Evolutionary conservation across 64 coral and sea anemone species (phyloP).

Genomic region (Montipora foliosa): DNA sequence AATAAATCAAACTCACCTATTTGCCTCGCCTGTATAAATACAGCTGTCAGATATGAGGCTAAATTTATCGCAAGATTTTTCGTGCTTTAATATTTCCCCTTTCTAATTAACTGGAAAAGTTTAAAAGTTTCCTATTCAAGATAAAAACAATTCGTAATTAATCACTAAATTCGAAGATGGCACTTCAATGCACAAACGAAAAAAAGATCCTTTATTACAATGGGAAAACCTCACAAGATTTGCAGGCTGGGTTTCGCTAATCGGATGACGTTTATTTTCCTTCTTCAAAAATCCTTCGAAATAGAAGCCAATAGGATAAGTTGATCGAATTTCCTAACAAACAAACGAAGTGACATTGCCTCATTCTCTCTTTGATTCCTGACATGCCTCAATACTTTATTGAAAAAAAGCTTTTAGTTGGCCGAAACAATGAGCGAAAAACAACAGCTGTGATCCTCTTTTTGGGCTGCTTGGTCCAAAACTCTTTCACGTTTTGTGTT

Average conservation of each 20-base stretch:
- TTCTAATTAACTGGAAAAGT: slow-evolving; percentile 5
- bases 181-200: not conserved
- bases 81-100: not conserved
- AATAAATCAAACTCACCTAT: not conserved
- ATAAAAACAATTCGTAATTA: not conserved
- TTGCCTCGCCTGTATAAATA: not conserved
- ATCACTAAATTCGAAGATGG: not conserved
- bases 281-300: not conserved
- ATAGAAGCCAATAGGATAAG: not conserved
- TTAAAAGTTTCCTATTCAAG: not conserved
- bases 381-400: not conserved
- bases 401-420: not conserved
- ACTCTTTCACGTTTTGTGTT: too few relatives aligned
- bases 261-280: not conserved
- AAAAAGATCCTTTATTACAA: not conserved
- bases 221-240: not conserved
- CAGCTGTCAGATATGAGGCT: not conserved
- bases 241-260: not conserved
- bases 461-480: not conserved
- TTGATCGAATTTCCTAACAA: not conserved
- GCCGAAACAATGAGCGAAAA: not conserved
- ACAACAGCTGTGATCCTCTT: not conserved
- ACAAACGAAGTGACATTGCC: not conserved
- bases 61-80: not conserved
- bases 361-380: not conserved